Percentiles rank a stretch among this genome's conserved stretches.
These are phyloP conservation scores for Heterocephalus glaber DNA, from an alignment of 2,113 vertebrate genomes.

Conservation along the genomic window DNA sequence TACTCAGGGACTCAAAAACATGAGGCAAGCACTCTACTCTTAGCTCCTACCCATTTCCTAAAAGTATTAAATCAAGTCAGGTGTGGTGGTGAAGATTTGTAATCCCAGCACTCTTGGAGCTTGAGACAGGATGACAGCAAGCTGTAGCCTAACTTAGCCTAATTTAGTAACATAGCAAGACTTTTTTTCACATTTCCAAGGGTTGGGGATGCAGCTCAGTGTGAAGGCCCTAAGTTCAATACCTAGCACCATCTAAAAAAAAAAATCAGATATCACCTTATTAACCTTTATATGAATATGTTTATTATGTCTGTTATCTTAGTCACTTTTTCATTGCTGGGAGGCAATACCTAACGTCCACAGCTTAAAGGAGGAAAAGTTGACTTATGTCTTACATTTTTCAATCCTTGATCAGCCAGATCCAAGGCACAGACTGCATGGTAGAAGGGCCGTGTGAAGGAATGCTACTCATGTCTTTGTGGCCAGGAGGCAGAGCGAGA, in stretches of 20 bases:
- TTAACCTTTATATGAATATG: not conserved
- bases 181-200: not conserved
- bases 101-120: too few species aligned
- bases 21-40: not conserved
- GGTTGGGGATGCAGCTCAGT: not conserved
- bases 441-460: not conserved
- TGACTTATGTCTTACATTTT: too few species aligned
- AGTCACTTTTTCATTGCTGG: not conserved
- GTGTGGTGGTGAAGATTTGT: too few species aligned
- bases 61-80: not conserved
- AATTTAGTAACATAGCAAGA: not conserved
- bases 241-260: too few species aligned
- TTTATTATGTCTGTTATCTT: not conserved
- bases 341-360: not conserved
- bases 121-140: too few species aligned
- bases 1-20: not conserved
- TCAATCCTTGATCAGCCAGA: not conserved
- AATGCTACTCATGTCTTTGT: not conserved
- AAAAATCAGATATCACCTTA: not conserved
- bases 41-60: not conserved
- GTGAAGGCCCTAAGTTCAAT: not conserved
- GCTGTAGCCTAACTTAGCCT: not conserved
- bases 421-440: not conserved
- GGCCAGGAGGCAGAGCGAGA: not conserved
- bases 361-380: not conserved